Evolutionary conservation across 2,888 invertebrate species (phyloP), one percentile per base, ranked within the genome.

Genomic region (Agonopterix alstromeriana): DNA sequence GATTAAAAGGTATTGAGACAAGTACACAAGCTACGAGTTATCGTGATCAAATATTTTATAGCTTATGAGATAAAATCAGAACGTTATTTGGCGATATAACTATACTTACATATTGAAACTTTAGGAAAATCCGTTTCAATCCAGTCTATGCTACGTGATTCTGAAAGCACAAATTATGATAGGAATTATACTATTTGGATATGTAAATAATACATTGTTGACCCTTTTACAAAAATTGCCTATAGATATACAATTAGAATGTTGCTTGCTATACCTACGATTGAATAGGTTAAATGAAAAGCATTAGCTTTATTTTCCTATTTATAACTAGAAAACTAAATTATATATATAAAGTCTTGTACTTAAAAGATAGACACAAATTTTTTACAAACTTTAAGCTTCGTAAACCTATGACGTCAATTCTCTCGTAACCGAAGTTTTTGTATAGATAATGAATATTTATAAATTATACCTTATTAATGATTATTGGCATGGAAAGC

Each of bases 321-420:
- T 65, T 63, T 74, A 66, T 67, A 64, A 53, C 17, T 53, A 53
- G 49, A 49, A 47, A 36, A 42, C 48, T 41, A 48, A 48, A 46
- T 48, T 52, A 14, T 17, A 36, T 3, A 9, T 49, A 47, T 42
- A 45, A 48, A 51, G 47, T 51, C 43, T 60, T 58, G 54, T 61
- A 66, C 42, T 60, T 55, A 65, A 69, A 59, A 54, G 51, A 69
- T 67, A 67, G 58, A 65, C 70, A 74, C 61, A 76, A 65, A 65
- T 77, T 77, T 80, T 80, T 77, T 79, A 79, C 73, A 76, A 76
- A 73, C 72, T 70, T 67, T 68, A 74, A 77, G 71, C 72, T 72
- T 78, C 74, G 67, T 80, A 78, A 78, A 78, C 78, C 75, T 75
- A 73, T 76, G 68, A 77, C 71, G 86, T 87, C 84, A 85, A 86